A percentile compares a stretch with the other conserved stretches of the same genome.
Conservation (phyloP, 1,140 invertebrate species). For the Phymorhynchus buccinoides region DNA sequence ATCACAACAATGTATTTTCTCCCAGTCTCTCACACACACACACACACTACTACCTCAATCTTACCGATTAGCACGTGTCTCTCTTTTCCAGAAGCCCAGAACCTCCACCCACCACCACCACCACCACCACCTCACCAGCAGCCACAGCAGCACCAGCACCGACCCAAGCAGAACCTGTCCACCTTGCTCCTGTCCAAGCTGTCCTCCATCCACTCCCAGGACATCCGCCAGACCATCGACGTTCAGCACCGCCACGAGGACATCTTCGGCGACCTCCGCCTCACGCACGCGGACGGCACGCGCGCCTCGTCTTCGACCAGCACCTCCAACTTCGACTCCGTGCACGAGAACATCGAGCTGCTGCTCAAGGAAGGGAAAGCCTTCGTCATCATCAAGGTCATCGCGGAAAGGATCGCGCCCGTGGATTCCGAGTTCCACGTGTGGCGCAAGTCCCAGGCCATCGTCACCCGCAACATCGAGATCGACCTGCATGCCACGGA, state of each 20-base stretch:
- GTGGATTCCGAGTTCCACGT: conserved; percentile 67
- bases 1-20: too few species aligned
- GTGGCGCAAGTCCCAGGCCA: conserved; percentile 71
- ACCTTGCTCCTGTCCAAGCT: conserved; percentile 59
- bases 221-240: conserved; percentile 67
- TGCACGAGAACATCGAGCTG: conserved; percentile 70
- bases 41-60: too few species aligned
- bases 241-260: conserved; percentile 70
- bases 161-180: conserved; percentile 55
- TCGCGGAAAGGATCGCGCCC: conserved; percentile 68
- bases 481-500: conserved; percentile 69
- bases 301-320: conserved; percentile 30
- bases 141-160: neutral
- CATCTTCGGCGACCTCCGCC: conserved; percentile 65
- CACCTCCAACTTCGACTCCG: conserved; percentile 69
- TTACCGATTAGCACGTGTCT: neutral
- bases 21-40: conserved; percentile 21
- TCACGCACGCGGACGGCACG: conserved; percentile 64
- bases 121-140: too few species aligned
- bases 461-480: conserved; percentile 70
- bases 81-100: neutral
- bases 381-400: conserved; percentile 66
- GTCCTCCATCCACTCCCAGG: conserved; percentile 61
- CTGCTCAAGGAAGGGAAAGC: conserved; percentile 67
- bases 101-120: too few species aligned